Evolutionary conservation across 2,113 vertebrate genomes (phyloP).

Genomic region (Heterochromis multidens): DNA sequence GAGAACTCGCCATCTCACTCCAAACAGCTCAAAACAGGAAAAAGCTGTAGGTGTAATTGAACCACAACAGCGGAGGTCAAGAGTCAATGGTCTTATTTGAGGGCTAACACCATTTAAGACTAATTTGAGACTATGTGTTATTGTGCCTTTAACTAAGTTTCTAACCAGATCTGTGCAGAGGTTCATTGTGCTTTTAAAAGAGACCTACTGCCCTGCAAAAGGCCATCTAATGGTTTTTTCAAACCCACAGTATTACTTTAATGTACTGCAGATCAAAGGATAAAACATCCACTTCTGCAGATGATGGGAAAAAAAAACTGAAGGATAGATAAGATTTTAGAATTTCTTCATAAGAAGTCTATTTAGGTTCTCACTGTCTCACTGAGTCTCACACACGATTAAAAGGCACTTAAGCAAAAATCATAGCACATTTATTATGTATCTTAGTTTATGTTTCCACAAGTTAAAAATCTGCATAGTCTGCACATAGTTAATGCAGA

Average conservation of each 20-base stretch:
- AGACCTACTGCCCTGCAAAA: conserved; percentile 65
- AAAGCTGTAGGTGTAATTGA: conserved; percentile 67
- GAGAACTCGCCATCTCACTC: conserved; percentile 5
- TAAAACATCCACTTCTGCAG: conserved; percentile 59
- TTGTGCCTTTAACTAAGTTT: conserved; percentile 71
- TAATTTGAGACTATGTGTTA: conserved; percentile 70
- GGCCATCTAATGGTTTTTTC: conserved; percentile 71
- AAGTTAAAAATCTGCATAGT: background rate
- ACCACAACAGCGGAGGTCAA: conserved; percentile 52
- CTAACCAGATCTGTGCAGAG: conserved; percentile 64
- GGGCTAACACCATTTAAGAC: conserved; percentile 71
- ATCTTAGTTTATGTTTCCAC: background rate
- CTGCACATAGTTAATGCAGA: background rate
- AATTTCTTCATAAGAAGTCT: conserved; percentile 45
- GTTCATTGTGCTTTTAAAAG: conserved; percentile 70
- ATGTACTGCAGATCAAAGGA: conserved; percentile 68
- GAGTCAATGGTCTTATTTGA: conserved; percentile 67
- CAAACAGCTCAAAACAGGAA: conserved; percentile 32
- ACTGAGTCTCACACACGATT: conserved; percentile 19
- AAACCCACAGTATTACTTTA: conserved; percentile 67
- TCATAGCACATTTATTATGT: background rate
- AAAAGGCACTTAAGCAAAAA: conserved; percentile 50
- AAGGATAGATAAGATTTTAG: conserved; percentile 40
- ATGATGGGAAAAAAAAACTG: background rate
- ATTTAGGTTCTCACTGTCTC: conserved; percentile 43